phyloP scores from a whole-genome alignment of 2,797 vertebrate species.

The Lagocephalus sceleratus region DNA sequence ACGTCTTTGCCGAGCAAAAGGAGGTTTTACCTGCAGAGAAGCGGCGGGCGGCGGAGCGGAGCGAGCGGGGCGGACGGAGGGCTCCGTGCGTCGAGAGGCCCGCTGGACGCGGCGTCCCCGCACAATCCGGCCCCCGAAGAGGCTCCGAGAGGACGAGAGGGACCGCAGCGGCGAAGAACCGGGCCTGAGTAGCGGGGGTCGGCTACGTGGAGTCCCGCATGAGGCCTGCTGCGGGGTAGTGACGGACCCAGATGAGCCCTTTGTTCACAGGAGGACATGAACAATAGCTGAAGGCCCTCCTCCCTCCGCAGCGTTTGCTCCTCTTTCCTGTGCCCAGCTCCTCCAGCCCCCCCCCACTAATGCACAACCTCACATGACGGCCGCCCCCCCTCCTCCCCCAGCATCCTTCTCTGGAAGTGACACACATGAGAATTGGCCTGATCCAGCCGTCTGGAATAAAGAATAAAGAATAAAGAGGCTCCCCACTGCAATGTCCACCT shows the following conservation, averaged over 20 bases:
- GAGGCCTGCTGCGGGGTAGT: conserved; percentile 77
- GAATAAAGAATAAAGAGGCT: no score
- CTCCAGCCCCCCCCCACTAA: conserved; percentile 56
- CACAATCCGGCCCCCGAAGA: conserved; percentile 64
- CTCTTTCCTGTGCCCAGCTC: conserved; percentile 69
- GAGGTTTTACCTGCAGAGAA: conserved; percentile 70
- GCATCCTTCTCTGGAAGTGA: conserved; percentile 56
- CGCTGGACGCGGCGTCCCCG: conserved; percentile 66
- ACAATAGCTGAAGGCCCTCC: conserved; percentile 84
- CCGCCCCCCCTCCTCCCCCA: conserved; percentile 52
- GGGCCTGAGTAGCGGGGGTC: conserved; percentile 50
- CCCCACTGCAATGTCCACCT: no score
- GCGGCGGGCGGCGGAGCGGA: no score
- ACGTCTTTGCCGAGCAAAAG: no score
- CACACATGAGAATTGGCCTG: conserved; percentile 70
- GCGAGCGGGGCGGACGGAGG: no score
- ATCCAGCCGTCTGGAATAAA: conserved; percentile 54
- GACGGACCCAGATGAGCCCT: conserved; percentile 79
- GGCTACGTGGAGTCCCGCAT: conserved; percentile 71
- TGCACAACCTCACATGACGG: conserved; percentile 70
- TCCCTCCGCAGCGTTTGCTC: conserved; percentile 73
- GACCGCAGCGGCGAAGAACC: conserved; percentile 36
- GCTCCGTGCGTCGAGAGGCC: conserved; percentile 76
- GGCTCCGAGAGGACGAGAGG: conserved; percentile 56
- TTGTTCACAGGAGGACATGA: conserved; percentile 82